Conservation (phyloP, 2,888 invertebrate genomes). For the Ormyrus rosae region DNA sequence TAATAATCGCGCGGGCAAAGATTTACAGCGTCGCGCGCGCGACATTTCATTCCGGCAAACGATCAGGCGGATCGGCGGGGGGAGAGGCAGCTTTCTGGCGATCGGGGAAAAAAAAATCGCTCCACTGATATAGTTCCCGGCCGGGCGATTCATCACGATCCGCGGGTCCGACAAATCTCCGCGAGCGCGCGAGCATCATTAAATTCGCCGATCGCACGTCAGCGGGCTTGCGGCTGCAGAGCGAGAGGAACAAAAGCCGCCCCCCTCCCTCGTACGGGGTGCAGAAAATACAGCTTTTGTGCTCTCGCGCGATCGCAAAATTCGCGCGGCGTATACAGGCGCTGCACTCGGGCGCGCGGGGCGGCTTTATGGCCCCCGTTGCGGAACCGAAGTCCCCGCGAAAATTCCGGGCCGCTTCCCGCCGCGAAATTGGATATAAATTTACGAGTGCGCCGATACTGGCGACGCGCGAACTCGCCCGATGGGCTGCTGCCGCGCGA, state of each 20-base stretch:
- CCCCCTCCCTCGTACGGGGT: background rate
- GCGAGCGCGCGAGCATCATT: constrained; percentile 48
- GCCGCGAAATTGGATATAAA: constrained; percentile 69
- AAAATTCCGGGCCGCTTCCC: constrained; percentile 66
- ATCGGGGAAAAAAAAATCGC: constrained; percentile 21
- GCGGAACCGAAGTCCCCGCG: constrained; percentile 63
- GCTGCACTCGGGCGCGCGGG: background rate
- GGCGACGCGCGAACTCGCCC: no score
- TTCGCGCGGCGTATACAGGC: constrained; percentile 57
- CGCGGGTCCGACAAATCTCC: constrained; percentile 30
- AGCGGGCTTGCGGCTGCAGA: background rate
- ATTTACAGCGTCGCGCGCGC: constrained; percentile 30
- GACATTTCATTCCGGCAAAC: constrained; percentile 40
- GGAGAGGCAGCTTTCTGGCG: background rate
- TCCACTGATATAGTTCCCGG: constrained; percentile 35
- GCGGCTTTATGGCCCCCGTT: constrained; percentile 65
- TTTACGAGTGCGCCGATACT: constrained; percentile 58
- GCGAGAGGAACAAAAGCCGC: background rate
- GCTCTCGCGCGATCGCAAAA: constrained; percentile 45
- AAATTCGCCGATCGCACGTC: constrained; percentile 53
- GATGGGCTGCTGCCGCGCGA: no score
- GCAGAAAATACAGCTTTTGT: constrained; percentile 21
- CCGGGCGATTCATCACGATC: constrained; percentile 48
- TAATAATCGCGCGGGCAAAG: constrained; percentile 13
- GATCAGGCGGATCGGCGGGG: background rate